Evolutionary conservation across 2,888 invertebrate species (phyloP).

Genomic region (Eumacrocentrus americanus): DNA sequence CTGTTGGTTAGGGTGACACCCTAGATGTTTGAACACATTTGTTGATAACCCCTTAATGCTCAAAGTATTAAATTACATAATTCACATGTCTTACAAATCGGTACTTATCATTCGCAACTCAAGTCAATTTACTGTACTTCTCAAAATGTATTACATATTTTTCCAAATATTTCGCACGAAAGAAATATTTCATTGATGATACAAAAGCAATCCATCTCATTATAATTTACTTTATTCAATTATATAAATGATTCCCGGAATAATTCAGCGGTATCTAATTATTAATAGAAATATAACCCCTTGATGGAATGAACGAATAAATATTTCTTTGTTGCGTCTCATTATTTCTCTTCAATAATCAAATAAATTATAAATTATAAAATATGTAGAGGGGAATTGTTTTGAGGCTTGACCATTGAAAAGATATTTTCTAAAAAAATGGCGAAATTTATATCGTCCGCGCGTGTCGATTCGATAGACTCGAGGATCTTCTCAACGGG

Average conservation of each 20-base stretch:
- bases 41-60: slow-evolving; percentile 55
- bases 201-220: too few relatives aligned
- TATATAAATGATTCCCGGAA: too few relatives aligned
- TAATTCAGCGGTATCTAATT: too few relatives aligned
- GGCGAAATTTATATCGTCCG: slow-evolving; percentile 49
- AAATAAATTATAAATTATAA: not conserved
- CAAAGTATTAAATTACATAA: slow-evolving; percentile 30
- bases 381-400: not conserved
- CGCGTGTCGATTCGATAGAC: slow-evolving; percentile 46
- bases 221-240: too few relatives aligned
- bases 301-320: not conserved
- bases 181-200: too few relatives aligned
- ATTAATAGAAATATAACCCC: too few relatives aligned
- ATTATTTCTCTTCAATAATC: too few relatives aligned
- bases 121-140: not conserved
- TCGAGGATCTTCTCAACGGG: slow-evolving; percentile 51
- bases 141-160: too few relatives aligned
- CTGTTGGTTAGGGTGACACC: slow-evolving; percentile 45
- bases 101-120: not conserved
- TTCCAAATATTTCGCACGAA: too few relatives aligned
- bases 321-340: too few relatives aligned
- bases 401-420: slow-evolving; percentile 4
- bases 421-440: slow-evolving; percentile 46
- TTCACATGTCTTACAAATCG: slow-evolving; percentile 28
- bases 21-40: slow-evolving; percentile 61